Evolutionary conservation across 37 sponge, comb jelly and placozoan species (phyloP), one percentile per base, ranked within the genome.

Genomic region (Spongia lamella): DNA sequence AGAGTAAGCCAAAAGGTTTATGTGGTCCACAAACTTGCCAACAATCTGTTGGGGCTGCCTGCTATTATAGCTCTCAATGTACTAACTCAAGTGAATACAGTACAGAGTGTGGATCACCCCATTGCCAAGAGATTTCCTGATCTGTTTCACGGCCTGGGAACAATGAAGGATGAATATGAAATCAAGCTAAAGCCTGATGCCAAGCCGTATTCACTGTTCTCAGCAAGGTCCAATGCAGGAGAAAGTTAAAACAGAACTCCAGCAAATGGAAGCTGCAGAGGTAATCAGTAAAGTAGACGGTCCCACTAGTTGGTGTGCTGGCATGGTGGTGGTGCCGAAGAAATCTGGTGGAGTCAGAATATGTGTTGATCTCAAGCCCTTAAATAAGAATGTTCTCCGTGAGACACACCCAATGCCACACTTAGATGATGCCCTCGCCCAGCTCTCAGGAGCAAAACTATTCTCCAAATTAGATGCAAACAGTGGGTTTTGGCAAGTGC

Each of bases 241-340:
- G 9, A 56, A 66, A 37, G 79, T 67, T 11, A 25, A 47, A 32
- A 37, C 30, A 17, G 70, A 69, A 31, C 72, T 80, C 15, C n/a
- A 70, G 7, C 37, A 38, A 24, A 66, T 78, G 79, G 79, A 78
- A 53, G 26, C 33, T 11, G 14, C 24, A 7, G 59, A 56, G 17
- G 72, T 70, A 19, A 80, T 80, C 31, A 43, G 71, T 13, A 80
- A 72, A 38, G 71, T 80, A 11, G 70, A 79, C 32, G 59, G 67
- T 7, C 68, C 79, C 22, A 79, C 79, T 25, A 15, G n/a, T n/a
- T n/a, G n/a, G n/a, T n/a, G n/a, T n/a, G n/a, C n/a, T n/a, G n/a
- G n/a, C n/a, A n/a, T n/a, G n/a, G n/a, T n/a, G n/a, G n/a, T n/a
- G n/a, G n/a, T n/a, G n/a, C n/a, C n/a, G n/a, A n/a, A n/a, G n/a